These are phyloP conservation scores for Kuschelorhynchus macadamiae DNA, from an alignment of 2,888 invertebrate genomes.

Conservation along the genomic window DNA sequence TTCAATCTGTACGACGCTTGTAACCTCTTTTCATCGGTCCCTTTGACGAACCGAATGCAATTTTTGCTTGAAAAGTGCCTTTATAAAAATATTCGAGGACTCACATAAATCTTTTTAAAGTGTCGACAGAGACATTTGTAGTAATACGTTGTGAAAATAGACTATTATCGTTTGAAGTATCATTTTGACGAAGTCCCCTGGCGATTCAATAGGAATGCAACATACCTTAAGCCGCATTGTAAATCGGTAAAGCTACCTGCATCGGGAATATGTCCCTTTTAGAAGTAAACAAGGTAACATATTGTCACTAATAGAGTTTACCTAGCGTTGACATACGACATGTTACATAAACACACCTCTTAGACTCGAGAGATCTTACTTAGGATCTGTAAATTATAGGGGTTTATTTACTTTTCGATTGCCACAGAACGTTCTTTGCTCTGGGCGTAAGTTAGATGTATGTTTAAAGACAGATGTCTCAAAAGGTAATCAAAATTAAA, in stretches of 20 bases:
- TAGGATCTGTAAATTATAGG: constrained; percentile 44
- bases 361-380: constrained; percentile 38
- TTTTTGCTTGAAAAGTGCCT: constrained; percentile 57
- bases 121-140: constrained; percentile 59
- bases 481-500: constrained; percentile 37
- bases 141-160: constrained; percentile 57
- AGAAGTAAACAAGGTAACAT: constrained; percentile 63
- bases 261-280: constrained; percentile 20
- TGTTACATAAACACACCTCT: constrained; percentile 43
- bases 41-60: constrained; percentile 57
- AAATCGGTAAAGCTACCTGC: constrained; percentile 39
- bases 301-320: constrained; percentile 69
- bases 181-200: constrained; percentile 39
- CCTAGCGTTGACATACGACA: constrained; percentile 67
- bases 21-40: constrained; percentile 49
- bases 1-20: constrained; percentile 30
- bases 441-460: constrained; percentile 16
- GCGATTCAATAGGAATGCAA: constrained; percentile 27
- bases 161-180: constrained; percentile 47
- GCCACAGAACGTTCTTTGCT: constrained; percentile 24
- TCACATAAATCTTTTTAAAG: constrained; percentile 59
- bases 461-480: constrained; percentile 40
- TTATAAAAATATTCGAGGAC: constrained; percentile 56
- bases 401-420: constrained; percentile 45
- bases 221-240: constrained; percentile 29